Conservation (phyloP, 2,888 invertebrate species). For the Drosophila trichaetosa region DNA sequence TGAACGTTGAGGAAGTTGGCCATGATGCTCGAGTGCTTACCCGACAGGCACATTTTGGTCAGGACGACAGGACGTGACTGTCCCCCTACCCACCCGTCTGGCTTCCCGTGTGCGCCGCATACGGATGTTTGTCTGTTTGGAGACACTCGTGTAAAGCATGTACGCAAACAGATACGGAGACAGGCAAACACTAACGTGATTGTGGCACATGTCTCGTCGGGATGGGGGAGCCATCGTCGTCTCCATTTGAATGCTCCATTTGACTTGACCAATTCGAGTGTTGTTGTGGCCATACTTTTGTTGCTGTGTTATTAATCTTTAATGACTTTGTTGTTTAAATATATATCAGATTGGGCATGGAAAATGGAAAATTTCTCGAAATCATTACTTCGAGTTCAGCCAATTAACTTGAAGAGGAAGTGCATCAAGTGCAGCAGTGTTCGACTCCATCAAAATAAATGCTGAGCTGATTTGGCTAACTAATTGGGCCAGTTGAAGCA, state of each 20-base stretch:
- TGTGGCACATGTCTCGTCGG: slow-evolving; percentile 52
- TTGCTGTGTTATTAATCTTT: slow-evolving; percentile 36
- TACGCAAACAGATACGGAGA: slow-evolving; percentile 43
- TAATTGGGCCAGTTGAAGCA: slow-evolving; percentile 50
- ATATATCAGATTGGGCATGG: slow-evolving; percentile 45
- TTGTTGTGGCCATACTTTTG: slow-evolving; percentile 20
- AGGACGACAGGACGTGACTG: slow-evolving; percentile 37
- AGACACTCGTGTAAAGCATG: slow-evolving; percentile 55
- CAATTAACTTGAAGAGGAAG: slow-evolving; percentile 18
- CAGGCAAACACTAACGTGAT: slow-evolving; percentile 50
- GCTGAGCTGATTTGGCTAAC: slow-evolving; percentile 8
- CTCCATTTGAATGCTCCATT: slow-evolving; percentile 60
- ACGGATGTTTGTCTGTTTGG: slow-evolving; percentile 50
- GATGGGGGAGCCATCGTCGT: slow-evolving; percentile 4
- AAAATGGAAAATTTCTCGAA: not conserved
- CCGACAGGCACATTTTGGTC: slow-evolving; percentile 34
- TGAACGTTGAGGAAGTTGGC: slow-evolving; percentile 73
- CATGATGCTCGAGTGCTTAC: slow-evolving; percentile 56
- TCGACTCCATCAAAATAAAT: not conserved
- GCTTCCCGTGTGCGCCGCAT: slow-evolving; percentile 16
- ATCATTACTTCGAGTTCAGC: not conserved
- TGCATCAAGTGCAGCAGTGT: slow-evolving; percentile 28
- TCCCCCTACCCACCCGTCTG: slow-evolving; percentile 5
- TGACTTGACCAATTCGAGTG: slow-evolving; percentile 70
- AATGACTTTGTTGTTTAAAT: slow-evolving; percentile 66